Evolutionary conservation across 2,888 invertebrate genomes (phyloP).

Genomic region (Pemphredon lugubris): DNA sequence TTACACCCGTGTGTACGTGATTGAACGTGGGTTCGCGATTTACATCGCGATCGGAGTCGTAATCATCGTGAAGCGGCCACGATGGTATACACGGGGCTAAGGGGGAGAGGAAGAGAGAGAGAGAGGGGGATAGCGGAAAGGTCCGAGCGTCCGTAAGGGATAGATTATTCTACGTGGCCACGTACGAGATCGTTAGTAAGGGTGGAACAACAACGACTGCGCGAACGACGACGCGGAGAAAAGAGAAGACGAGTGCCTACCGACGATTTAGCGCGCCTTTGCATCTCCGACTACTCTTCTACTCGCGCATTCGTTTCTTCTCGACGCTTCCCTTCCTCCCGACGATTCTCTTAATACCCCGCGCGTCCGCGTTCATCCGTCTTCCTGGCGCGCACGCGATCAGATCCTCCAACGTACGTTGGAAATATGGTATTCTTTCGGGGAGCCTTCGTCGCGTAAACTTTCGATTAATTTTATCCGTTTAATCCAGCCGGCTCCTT

Average conservation of each 20-base stretch:
- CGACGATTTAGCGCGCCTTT: conserved; percentile 67
- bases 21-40: conserved; percentile 76
- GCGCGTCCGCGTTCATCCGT: conserved; percentile 59
- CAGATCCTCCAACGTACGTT: no score
- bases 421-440: no score
- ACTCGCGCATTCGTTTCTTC: conserved; percentile 18
- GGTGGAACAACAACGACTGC: conserved; percentile 61
- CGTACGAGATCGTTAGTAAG: conserved; percentile 76
- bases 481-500: no score
- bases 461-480: no score
- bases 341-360: conserved; percentile 61
- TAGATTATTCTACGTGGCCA: conserved; percentile 43
- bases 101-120: no score
- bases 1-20: conserved; percentile 71
- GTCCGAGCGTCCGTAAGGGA: conserved; percentile 28
- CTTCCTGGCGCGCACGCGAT: conserved; percentile 38
- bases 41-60: conserved; percentile 78
- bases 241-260: conserved; percentile 59
- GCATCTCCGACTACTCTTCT: conserved; percentile 60
- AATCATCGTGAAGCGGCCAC: conserved; percentile 71
- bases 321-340: conserved; percentile 51
- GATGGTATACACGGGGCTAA: conserved; percentile 38
- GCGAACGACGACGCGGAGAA: conserved; percentile 44
- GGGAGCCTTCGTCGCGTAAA: no score
- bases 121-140: no score